Evolutionary conservation across 2,888 invertebrate species (phyloP).

Genomic region (Drosophila kambysellisi): DNA sequence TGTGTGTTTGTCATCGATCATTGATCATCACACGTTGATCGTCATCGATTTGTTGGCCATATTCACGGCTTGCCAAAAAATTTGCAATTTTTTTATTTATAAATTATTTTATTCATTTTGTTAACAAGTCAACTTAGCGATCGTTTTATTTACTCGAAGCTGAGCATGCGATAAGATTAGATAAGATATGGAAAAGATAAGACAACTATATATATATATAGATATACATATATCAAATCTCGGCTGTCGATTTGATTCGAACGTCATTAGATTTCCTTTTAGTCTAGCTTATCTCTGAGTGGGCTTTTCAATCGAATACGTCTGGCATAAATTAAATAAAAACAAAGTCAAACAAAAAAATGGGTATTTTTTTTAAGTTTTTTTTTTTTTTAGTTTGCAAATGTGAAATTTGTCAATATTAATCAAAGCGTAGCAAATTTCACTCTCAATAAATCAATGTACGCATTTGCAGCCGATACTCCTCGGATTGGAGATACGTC

Average conservation of each 20-base stretch:
- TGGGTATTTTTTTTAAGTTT: not conserved
- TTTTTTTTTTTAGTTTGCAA: not conserved
- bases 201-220: not conserved
- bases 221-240: not conserved
- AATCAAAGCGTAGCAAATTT: conserved; percentile 73
- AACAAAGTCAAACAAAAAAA: conserved; percentile 19
- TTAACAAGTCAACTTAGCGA: conserved; percentile 46
- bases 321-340: conserved; percentile 28
- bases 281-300: conserved; percentile 11
- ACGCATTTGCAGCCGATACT: conserved; percentile 40
- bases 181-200: conserved; percentile 38
- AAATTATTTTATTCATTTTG: conserved; percentile 17
- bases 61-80: conserved; percentile 13
- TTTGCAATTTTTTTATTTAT: conserved; percentile 2
- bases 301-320: conserved; percentile 10
- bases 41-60: conserved; percentile 19
- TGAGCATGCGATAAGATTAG: conserved; percentile 41
- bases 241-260: conserved; percentile 3
- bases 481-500: conserved; percentile 1
- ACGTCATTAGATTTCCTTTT: conserved; percentile 20
- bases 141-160: conserved; percentile 13
- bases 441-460: conserved; percentile 75
- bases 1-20: conserved; percentile 29
- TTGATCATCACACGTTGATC: conserved; percentile 21
- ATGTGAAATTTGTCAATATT: conserved; percentile 77